Percentiles rank a stretch among this genome's conserved stretches.
These are phyloP conservation scores for Callipepla californica DNA, from an alignment of 2,113 vertebrate species.

Conservation along the genomic window DNA sequence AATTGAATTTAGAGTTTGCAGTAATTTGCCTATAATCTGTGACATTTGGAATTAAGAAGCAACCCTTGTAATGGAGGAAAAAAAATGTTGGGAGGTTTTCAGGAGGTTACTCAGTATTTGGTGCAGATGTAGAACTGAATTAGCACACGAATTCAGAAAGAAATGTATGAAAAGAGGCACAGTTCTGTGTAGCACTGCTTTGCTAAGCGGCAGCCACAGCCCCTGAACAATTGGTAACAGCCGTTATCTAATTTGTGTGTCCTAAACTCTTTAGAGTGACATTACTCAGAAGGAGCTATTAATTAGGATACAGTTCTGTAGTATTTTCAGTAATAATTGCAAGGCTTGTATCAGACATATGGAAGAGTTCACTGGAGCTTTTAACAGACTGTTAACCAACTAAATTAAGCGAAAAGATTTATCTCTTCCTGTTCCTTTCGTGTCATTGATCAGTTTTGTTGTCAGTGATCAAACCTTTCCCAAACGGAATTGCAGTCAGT, in stretches of 20 bases:
- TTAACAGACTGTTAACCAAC: conserved; percentile 6
- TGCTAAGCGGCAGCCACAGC: background rate
- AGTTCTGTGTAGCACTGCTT: background rate
- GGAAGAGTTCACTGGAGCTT: conserved; percentile 48
- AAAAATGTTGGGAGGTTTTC: background rate
- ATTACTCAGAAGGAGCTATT: conserved; percentile 20
- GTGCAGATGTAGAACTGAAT: conserved; percentile 1
- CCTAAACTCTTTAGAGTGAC: background rate
- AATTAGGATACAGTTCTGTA: conserved; percentile 39
- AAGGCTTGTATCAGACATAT: conserved; percentile 34
- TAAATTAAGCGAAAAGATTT: conserved; percentile 29
- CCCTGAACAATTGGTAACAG: background rate
- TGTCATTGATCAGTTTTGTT: background rate
- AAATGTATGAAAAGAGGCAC: background rate
- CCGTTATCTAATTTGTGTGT: background rate
- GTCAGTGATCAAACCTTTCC: background rate
- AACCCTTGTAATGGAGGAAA: background rate
- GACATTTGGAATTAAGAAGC: conserved; percentile 14
- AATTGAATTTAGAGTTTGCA: background rate
- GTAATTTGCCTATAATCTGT: background rate
- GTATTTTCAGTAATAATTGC: conserved; percentile 33
- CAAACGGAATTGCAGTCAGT: background rate
- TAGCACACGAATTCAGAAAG: background rate
- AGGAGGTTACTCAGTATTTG: background rate
- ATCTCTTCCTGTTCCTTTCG: conserved; percentile 2